Evolutionary conservation across 2,797 vertebrate species (phyloP).

Genomic region (Lycodopsis pacificus): DNA sequence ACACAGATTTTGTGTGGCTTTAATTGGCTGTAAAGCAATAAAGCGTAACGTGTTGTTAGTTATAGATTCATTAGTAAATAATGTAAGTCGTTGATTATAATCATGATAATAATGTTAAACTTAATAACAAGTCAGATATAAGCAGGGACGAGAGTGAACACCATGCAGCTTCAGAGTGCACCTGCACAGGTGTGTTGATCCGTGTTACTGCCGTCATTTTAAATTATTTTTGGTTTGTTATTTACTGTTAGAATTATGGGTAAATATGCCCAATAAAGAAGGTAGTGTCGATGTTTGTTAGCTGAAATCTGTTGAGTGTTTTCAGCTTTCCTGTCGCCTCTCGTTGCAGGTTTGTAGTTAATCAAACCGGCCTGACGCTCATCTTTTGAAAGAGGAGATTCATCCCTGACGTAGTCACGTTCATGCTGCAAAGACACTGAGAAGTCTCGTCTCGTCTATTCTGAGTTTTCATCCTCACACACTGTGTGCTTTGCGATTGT

Average conservation of each 20-base stretch:
- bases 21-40: constrained; percentile 72
- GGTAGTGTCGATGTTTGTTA: background rate
- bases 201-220: background rate
- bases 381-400: background rate
- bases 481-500: background rate
- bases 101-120: constrained; percentile 33
- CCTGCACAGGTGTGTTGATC: constrained; percentile 7
- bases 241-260: background rate
- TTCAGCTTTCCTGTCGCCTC: background rate
- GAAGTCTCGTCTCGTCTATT: background rate
- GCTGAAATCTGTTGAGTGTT: background rate
- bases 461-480: background rate
- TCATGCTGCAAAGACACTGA: background rate
- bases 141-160: constrained; percentile 12
- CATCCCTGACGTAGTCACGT: background rate
- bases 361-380: background rate
- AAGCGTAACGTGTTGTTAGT: constrained; percentile 55
- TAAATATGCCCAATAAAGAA: no score
- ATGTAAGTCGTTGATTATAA: constrained; percentile 57
- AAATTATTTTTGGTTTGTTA: background rate
- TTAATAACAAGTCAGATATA: constrained; percentile 41
- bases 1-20: constrained; percentile 50
- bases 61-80: constrained; percentile 70
- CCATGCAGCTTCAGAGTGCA: background rate
- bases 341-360: background rate